These are phyloP conservation scores for Thryonomys swinderianus DNA, from an alignment of 2,113 vertebrate genomes.

Conservation along the genomic window DNA sequence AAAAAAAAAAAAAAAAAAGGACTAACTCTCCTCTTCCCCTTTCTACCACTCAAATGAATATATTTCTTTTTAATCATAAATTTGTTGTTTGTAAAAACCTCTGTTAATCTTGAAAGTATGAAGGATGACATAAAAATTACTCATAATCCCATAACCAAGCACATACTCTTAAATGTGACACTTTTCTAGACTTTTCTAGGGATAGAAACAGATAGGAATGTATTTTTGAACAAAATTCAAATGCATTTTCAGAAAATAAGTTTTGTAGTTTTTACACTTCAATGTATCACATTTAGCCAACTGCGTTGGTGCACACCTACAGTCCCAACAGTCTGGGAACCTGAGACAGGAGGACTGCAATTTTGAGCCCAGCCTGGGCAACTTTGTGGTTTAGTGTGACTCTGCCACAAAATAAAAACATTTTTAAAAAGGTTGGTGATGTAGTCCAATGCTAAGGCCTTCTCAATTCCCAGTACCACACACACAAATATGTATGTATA, in stretches of 20 bases:
- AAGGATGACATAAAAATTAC: constrained; percentile 20
- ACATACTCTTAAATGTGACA: not conserved
- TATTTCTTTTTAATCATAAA: not conserved
- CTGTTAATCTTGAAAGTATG: constrained; percentile 19
- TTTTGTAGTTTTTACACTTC: not conserved
- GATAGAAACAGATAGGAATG: not conserved
- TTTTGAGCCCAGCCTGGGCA: not conserved
- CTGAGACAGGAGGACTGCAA: not conserved
- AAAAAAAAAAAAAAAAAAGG: no score
- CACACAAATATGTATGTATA: not conserved
- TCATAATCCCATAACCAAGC: not conserved
- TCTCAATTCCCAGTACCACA: not conserved
- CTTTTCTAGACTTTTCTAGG: not conserved
- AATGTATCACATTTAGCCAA: not conserved
- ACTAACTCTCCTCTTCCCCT: not conserved
- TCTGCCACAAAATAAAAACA: not conserved
- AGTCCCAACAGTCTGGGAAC: not conserved
- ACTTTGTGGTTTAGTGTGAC: not conserved
- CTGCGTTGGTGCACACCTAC: not conserved
- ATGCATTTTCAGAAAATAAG: not conserved
- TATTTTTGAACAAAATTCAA: constrained; percentile 8
- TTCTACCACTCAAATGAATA: not conserved
- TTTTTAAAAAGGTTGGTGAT: not conserved
- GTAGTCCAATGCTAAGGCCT: not conserved
- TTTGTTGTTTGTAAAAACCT: constrained; percentile 38